These are phyloP conservation scores for Linurgus olivaceus DNA, from an alignment of 2,797 vertebrate genomes.

Conservation along the genomic window DNA sequence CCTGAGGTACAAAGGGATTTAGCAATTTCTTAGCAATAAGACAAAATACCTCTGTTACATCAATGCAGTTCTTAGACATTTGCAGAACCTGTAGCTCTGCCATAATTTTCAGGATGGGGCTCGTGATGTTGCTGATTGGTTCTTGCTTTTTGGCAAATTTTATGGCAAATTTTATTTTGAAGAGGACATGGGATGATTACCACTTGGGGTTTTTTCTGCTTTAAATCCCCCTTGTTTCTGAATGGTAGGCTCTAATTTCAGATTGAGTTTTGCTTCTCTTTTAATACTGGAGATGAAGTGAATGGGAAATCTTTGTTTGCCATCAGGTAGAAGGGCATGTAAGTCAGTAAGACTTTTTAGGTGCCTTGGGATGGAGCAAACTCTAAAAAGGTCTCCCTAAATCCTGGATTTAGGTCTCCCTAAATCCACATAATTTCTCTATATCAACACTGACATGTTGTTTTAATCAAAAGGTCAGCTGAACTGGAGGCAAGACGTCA, in stretches of 20 bases:
- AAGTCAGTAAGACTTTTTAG: neutral
- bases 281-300: neutral
- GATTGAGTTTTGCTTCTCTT: neutral
- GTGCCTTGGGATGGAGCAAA: neutral
- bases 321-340: neutral
- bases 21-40: neutral
- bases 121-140: neutral
- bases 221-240: neutral
- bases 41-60: neutral
- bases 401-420: neutral
- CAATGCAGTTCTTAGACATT: neutral
- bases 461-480: neutral
- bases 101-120: neutral
- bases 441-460: neutral
- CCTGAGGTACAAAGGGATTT: neutral
- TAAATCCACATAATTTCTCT: neutral
- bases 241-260: neutral
- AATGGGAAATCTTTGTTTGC: neutral
- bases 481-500: neutral
- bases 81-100: neutral
- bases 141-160: neutral
- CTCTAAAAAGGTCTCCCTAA: neutral
- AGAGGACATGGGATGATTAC: neutral
- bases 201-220: neutral
- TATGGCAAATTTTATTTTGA: neutral